phyloP scores from a whole-genome alignment of 1,140 invertebrate species.

The Pachypsylla venusta region DNA sequence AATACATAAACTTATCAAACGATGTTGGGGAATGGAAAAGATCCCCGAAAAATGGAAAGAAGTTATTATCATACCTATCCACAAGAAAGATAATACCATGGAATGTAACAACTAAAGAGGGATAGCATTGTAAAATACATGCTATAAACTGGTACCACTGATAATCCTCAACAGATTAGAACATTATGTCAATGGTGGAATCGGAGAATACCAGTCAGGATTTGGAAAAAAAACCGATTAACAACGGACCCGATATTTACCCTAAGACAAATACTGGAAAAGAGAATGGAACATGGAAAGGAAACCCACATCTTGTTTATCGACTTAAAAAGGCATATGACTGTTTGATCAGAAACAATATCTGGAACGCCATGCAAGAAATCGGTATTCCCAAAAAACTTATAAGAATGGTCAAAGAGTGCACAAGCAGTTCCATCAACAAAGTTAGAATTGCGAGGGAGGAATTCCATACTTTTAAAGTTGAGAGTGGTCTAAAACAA shows the following conservation, averaged over 20 bases:
- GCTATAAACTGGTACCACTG: slow-evolving; percentile 19
- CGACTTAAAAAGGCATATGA: slow-evolving; percentile 17
- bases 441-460: slow-evolving; percentile 12
- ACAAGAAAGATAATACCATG: slow-evolving; percentile 23
- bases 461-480: slow-evolving; percentile 8
- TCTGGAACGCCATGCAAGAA: slow-evolving; percentile 12
- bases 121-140: slow-evolving; percentile 14
- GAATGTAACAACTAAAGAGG: slow-evolving; percentile 24
- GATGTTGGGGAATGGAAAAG: slow-evolving; percentile 12
- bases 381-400: slow-evolving; percentile 10
- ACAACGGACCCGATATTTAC: slow-evolving; percentile 11
- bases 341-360: slow-evolving; percentile 14
- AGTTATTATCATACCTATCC: slow-evolving; percentile 19
- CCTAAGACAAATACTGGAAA: slow-evolving; percentile 12
- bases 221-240: slow-evolving; percentile 24
- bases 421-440: slow-evolving; percentile 7
- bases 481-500: slow-evolving; percentile 9
- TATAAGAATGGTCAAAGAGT: slow-evolving; percentile 6
- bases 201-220: slow-evolving; percentile 25
- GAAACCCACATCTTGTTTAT: slow-evolving; percentile 9
- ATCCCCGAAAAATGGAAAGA: slow-evolving; percentile 22
- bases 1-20: slow-evolving; percentile 13
- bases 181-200: background rate
- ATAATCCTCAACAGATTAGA: slow-evolving; percentile 8
- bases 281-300: slow-evolving; percentile 7